Base-by-base conservation (phyloP, 2,797 vertebrate species). In the Periparus ater region DNA sequence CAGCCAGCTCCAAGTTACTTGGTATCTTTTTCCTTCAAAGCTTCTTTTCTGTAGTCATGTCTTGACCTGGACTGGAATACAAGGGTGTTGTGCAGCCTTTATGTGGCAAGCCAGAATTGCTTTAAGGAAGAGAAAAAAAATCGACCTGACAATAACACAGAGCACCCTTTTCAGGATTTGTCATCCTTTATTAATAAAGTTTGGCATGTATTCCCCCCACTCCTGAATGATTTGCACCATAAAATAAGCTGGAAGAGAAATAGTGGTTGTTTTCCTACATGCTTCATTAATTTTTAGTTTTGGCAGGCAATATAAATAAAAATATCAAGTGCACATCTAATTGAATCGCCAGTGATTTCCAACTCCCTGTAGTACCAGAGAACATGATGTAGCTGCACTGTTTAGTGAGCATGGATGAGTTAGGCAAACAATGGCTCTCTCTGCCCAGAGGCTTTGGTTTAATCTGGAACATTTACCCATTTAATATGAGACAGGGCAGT, bases 211-310 rank as follows among this genome's bases (percentile, higher is more conserved):
- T 91, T 84, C 89, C 94, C 96, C 74, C 61, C 81, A 94, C 90
- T 95, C 83, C 91, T 85, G 89, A 94, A 97, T 97, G 96, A 98
- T 97, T 94, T 93, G 83, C 7, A 6, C 93, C 78, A 84, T 97
- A 96, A 97, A 98, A 96, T 94, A 91, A 96, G 91, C 94, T 95
- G 82, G 88, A 96, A 92, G 81, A 97, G 89, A 97, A 96, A 96
- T 95, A 97, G 95, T 20, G 7, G 83, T 97, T 98, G 97, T 97
- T 97, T 98, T 96, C 86, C 94, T 95, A 88, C 93, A 91, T 7
- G 66, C 96, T 97, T 97, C 98, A 98, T 98, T 98, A 98, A 97
- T 97, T 97, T 96, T 96, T 95, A 97, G 96, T 97, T 96, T 97
- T 97, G 96, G 94, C 97, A 97, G 96, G 93, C 90, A 92, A 88